Evolutionary conservation across 2,113 vertebrate species (phyloP), one percentile per base, ranked within the genome.

Genomic region (Leptobrachium ailaonicum): DNA sequence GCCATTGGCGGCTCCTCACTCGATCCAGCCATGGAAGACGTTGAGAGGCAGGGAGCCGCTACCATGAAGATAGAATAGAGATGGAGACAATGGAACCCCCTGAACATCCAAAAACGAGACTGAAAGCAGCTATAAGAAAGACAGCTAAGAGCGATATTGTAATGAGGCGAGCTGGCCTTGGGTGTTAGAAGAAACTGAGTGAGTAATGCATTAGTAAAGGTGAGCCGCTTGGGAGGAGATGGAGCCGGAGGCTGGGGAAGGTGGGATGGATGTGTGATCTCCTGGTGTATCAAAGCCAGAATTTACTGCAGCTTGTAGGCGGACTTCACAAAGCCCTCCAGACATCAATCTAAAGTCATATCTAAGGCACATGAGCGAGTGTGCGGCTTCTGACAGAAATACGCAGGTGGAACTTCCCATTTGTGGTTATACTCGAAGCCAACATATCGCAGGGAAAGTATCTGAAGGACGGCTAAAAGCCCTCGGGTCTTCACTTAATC

Each of bases 391-490:
- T 40, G 45, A 47, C 47, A 41, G 5, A 50, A 67, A 2, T 1
- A 44, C 66, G 20, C 74, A 66, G 63, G 45, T 54, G 45, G 5
- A 63, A 67, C 41, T 6, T 53, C 41, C 74, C 47, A 66, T 53
- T n/a, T 53, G 45, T 45, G 20, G n/a, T 64, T 12, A 62, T 11
- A 64, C 63, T 20, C 9, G 12, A 7, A 64, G 45, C 10, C n/a
- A 45, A 20, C 32, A 53, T 6, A 50, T 20, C 73, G 3, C 60
- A 75, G 73, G n/a, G 45, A 32, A 62, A 75, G 73, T 5, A 50
- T 12, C 56, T 12, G 56, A 60, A 60, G 11, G 13, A 3, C 13
- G 9, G 11, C 56, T 12, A 60, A 32, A 60, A 3, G 56, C 56
- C 10, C 13, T 12, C 56, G 3, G 47, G 56, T 12, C 3, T 60